These are phyloP conservation scores for Conomelus anceps DNA, from an alignment of 2,888 invertebrate genomes.

Conservation along the genomic window DNA sequence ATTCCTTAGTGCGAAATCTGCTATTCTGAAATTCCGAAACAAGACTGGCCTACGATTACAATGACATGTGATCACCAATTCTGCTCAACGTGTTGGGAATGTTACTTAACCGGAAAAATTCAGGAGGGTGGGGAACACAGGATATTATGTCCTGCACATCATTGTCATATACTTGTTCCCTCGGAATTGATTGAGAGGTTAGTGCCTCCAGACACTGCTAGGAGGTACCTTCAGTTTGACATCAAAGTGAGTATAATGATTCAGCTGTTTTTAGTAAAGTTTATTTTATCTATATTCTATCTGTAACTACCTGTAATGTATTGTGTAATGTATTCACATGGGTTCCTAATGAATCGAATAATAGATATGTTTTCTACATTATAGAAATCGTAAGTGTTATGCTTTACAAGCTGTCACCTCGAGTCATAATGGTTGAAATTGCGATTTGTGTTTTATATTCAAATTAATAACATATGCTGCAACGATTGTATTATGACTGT, in stretches of 20 bases:
- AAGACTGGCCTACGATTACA: slow-evolving; percentile 40
- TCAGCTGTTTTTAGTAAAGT: no score
- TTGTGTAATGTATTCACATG: neutral
- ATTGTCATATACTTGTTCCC: slow-evolving; percentile 57
- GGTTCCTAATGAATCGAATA: neutral
- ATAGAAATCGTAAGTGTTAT: no score
- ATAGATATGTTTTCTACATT: neutral
- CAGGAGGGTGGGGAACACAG: slow-evolving; percentile 59
- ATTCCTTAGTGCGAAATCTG: slow-evolving; percentile 54
- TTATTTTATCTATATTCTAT: no score
- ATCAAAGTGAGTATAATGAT: slow-evolving; percentile 49
- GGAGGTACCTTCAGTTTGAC: slow-evolving; percentile 60
- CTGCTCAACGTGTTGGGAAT: slow-evolving; percentile 58
- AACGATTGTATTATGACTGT: no score
- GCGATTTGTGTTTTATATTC: no score
- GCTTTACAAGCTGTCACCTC: no score
- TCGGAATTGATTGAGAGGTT: slow-evolving; percentile 58
- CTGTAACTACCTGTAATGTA: no score
- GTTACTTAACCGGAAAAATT: slow-evolving; percentile 58
- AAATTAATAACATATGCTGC: no score
- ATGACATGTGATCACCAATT: slow-evolving; percentile 58
- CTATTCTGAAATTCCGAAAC: slow-evolving; percentile 38
- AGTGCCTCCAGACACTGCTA: slow-evolving; percentile 58
- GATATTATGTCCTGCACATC: slow-evolving; percentile 58
- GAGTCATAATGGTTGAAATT: no score